Evolutionary conservation across 2,888 invertebrate genomes (phyloP).

Genomic region (Caenorhabditis auriculariae): DNA sequence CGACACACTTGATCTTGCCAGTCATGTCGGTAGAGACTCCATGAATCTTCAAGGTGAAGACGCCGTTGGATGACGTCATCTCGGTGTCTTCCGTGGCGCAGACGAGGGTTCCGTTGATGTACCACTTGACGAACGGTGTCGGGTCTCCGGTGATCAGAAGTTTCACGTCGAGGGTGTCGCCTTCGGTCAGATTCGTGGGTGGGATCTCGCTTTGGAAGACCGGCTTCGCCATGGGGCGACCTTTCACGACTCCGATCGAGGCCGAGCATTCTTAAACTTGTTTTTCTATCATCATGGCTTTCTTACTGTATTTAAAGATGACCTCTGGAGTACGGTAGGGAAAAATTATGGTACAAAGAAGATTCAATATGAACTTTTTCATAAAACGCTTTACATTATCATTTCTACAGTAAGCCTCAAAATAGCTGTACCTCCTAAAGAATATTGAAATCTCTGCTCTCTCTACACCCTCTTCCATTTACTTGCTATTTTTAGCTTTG

Average conservation of each 20-base stretch:
- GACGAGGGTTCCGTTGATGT: constrained; percentile 48
- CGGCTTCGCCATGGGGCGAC: constrained; percentile 54
- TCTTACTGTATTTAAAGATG: too few relatives aligned
- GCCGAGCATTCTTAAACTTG: constrained; percentile 54
- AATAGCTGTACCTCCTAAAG: too few relatives aligned
- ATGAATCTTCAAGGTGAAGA: constrained; percentile 65
- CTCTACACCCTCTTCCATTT: too few relatives aligned
- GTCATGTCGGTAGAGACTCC: constrained; percentile 67
- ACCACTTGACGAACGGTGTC: constrained; percentile 79
- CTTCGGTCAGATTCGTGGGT: constrained; percentile 78
- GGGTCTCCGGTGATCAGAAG: constrained; percentile 89
- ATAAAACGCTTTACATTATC: too few relatives aligned
- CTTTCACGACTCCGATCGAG: constrained; percentile 55
- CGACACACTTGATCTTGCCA: constrained; percentile 68
- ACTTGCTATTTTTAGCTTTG: too few relatives aligned
- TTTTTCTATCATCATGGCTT: too few relatives aligned
- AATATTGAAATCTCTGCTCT: too few relatives aligned
- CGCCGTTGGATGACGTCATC: constrained; percentile 61
- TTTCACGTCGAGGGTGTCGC: constrained; percentile 80
- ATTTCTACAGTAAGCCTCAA: too few relatives aligned
- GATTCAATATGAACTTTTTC: too few relatives aligned
- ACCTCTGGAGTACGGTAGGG: too few relatives aligned
- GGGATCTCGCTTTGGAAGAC: constrained; percentile 60
- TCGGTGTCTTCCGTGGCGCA: constrained; percentile 62
- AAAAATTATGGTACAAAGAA: neutral